Evolutionary conservation across 1,140 invertebrate species (phyloP).

Genomic region (Cydia fagiglandana): DNA sequence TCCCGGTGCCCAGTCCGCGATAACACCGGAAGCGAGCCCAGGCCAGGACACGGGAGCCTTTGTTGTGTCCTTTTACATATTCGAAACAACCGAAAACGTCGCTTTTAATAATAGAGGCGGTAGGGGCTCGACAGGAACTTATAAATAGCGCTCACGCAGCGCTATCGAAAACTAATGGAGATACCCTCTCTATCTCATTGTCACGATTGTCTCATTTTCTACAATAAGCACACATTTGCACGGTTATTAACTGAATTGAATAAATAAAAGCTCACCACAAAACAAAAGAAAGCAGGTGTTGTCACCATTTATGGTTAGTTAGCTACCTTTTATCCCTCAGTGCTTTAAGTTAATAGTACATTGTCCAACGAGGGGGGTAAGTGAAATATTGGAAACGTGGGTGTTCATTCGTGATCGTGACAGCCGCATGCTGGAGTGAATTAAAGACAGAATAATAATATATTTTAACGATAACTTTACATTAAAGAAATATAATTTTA

Average conservation of each 20-base stretch:
- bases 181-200: not conserved
- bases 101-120: constrained; percentile 12
- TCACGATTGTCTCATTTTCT: too few relatives aligned
- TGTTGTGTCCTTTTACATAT: constrained; percentile 49
- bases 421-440: too few relatives aligned
- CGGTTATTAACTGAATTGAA: not conserved
- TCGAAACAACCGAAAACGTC: constrained; percentile 25
- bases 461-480: too few relatives aligned
- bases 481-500: too few relatives aligned
- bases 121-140: constrained; percentile 40
- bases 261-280: not conserved
- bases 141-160: constrained; percentile 36
- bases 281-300: not conserved
- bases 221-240: not conserved
- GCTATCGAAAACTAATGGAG: not conserved
- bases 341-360: too few relatives aligned
- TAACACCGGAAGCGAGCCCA: constrained; percentile 52
- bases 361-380: too few relatives aligned
- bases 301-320: not conserved
- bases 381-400: too few relatives aligned
- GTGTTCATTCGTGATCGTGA: too few relatives aligned
- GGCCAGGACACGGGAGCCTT: constrained; percentile 63
- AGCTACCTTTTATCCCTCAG: too few relatives aligned
- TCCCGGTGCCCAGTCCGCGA: constrained; percentile 50
- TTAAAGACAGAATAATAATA: too few relatives aligned